A percentile compares a stretch with the other conserved stretches of the same genome.
These are phyloP conservation scores for Delia radicum DNA, from an alignment of 1,140 invertebrate species.

Conservation along the genomic window DNA sequence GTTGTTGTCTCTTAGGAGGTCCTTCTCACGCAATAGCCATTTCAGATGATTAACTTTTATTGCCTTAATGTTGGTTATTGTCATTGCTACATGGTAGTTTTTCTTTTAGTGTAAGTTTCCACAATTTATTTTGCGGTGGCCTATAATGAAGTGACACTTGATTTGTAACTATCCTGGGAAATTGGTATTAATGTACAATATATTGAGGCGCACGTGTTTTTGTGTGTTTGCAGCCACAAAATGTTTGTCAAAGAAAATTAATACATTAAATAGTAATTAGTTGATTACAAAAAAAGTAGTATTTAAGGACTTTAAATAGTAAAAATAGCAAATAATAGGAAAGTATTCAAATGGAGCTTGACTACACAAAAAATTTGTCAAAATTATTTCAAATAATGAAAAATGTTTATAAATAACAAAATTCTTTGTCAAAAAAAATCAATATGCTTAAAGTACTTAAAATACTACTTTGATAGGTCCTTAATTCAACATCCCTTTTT, in stretches of 20 bases:
- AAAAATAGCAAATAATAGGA: no score
- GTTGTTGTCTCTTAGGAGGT: background rate
- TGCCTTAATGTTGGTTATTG: slow-evolving; percentile 7
- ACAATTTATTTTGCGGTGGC: background rate
- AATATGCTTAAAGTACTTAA: no score
- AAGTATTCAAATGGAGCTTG: no score
- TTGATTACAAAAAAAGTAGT: no score
- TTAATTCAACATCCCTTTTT: no score
- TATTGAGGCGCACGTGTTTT: background rate
- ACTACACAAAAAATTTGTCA: no score
- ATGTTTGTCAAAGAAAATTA: background rate
- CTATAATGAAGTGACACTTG: background rate
- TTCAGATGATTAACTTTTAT: slow-evolving; percentile 20
- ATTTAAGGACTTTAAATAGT: no score
- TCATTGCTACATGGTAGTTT: background rate
- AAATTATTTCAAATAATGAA: no score
- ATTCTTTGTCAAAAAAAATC: background rate
- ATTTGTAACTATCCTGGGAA: slow-evolving; percentile 19
- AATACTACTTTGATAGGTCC: no score
- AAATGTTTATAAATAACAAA: no score
- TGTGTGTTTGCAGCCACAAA: background rate
- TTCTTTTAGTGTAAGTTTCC: no score
- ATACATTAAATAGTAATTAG: background rate
- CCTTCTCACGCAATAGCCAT: background rate
- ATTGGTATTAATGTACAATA: background rate